Base-by-base conservation (phyloP, 2,113 vertebrate genomes). In the Excalfactoria chinensis region DNA sequence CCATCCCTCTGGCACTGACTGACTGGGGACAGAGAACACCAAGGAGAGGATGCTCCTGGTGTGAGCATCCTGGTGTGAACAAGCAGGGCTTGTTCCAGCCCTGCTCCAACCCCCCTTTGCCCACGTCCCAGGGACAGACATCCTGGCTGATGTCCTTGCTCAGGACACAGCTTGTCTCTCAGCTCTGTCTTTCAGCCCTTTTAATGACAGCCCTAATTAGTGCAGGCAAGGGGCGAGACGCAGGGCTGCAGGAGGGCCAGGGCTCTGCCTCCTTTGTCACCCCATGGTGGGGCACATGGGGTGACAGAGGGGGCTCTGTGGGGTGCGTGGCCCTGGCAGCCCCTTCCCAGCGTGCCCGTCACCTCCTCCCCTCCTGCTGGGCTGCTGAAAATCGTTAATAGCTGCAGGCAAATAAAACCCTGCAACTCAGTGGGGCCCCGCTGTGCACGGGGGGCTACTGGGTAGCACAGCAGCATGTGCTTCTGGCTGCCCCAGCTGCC, bases 81-180 rank as follows among this genome's bases (percentile, higher is more conserved):
- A n/a, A n/a, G n/a, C 2, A 3, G 59, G 43, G 48, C 89, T 79
- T 43, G 51, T 55, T 28, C 8, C 6, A 63, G 11, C 67, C 53
- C 58, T 49, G n/a, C 6, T 23, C 30, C 63, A 58, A 58, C 26
- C 46, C 35, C 25, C n/a, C 32, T 7, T 23, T 40, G 60, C 60
- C 60, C 35, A 13, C 5, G 60, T 26, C 35, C 35, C 16, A 16
- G 60, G 15, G 35, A 40, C 60, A 26, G 60, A 62, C 37, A 12
- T 5, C n/a, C 12, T 3, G 0, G 37, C 18, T 0, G 0, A 34
- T 11, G n/a, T 34, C 35, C 51, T 73, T 43, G 60, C 43, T 58
- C 34, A 4, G 1, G 69, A 53, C 44, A 62, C 2, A 2, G 37
- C 23, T 86, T 34, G 16, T 64, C 49, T 72, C 56, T 84, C 79